A percentile compares a stretch with the other conserved stretches of the same genome.
Evolutionary conservation across 2,888 invertebrate genomes (phyloP).

Genomic region (Meliscaeva auricollis): DNA sequence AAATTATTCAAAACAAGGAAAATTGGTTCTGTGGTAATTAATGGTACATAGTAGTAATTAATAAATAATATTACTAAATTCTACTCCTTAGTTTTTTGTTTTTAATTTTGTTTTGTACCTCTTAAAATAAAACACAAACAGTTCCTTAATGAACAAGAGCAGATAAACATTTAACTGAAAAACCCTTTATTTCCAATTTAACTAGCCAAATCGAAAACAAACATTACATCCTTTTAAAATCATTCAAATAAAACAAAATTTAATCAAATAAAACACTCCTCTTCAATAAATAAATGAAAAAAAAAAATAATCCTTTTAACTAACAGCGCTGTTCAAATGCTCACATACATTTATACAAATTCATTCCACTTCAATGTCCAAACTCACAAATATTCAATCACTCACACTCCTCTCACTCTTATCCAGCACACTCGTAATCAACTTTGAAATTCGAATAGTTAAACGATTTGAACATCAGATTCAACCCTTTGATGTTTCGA

Average conservation of each 20-base stretch:
- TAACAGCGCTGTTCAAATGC: constrained; percentile 7
- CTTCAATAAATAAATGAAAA: constrained; percentile 10
- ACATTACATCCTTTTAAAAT: constrained; percentile 33
- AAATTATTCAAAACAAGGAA: too few species aligned
- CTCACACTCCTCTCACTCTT: constrained; percentile 3
- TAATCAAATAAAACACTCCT: constrained; percentile 62
- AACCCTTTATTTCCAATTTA: constrained; percentile 8
- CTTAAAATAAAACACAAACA: not conserved
- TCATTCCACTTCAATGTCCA: constrained; percentile 23
- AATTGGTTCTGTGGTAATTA: too few species aligned
- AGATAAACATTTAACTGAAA: not conserved
- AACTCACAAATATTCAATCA: constrained; percentile 46
- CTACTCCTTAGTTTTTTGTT: too few species aligned
- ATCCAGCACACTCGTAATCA: constrained; percentile 47
- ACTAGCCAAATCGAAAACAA: constrained; percentile 27
- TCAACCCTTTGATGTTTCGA: constrained; percentile 71
- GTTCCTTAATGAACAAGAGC: not conserved
- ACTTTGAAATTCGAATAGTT: constrained; percentile 73
- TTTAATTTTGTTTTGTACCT: not conserved
- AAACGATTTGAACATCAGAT: constrained; percentile 61
- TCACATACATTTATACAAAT: not conserved
- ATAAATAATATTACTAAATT: too few species aligned
- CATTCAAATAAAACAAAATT: constrained; percentile 55
- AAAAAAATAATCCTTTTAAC: constrained; percentile 16
- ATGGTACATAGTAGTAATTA: too few species aligned